Percentiles rank a stretch among this genome's conserved stretches.
Evolutionary conservation across 1,140 invertebrate genomes (phyloP).

Genomic region (Listronotus bonariensis): DNA sequence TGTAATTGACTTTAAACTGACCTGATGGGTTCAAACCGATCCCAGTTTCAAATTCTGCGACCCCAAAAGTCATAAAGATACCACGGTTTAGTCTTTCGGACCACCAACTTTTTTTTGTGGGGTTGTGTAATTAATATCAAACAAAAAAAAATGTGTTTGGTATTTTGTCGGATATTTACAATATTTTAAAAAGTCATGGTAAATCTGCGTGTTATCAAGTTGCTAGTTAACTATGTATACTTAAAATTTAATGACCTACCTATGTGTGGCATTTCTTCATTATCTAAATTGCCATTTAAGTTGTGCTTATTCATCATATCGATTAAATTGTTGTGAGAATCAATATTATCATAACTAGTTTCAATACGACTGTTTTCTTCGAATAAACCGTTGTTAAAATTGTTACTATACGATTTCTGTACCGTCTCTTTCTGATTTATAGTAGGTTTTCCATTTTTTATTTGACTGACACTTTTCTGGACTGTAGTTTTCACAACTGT

Average conservation of each 20-base stretch:
- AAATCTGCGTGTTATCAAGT: too few relatives aligned
- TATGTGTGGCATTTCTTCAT: slow-evolving; percentile 51
- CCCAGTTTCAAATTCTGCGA: too few relatives aligned
- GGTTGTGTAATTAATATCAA: too few relatives aligned
- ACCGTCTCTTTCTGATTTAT: slow-evolving; percentile 41
- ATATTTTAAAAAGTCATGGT: too few relatives aligned
- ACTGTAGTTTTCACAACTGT: slow-evolving; percentile 42
- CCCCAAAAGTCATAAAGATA: too few relatives aligned
- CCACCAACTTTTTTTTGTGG: too few relatives aligned
- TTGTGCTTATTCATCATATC: slow-evolving; percentile 51
- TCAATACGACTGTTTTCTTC: slow-evolving; percentile 41
- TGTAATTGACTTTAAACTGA: too few relatives aligned
- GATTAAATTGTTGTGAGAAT: slow-evolving; percentile 42
- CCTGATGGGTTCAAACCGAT: too few relatives aligned
- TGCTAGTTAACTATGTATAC: too few relatives aligned
- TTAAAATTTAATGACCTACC: slow-evolving; percentile 10
- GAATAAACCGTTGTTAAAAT: slow-evolving; percentile 43
- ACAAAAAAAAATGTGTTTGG: too few relatives aligned
- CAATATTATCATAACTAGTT: slow-evolving; percentile 31
- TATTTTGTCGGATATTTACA: too few relatives aligned
- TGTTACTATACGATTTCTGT: slow-evolving; percentile 45
- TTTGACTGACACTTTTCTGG: slow-evolving; percentile 38
- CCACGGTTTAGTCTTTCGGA: too few relatives aligned
- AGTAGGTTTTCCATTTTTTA: slow-evolving; percentile 45
- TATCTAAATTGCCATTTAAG: slow-evolving; percentile 47